Base-by-base conservation (phyloP, 92 coral and sea anemone species). In the Desmophyllum pertusum region DNA sequence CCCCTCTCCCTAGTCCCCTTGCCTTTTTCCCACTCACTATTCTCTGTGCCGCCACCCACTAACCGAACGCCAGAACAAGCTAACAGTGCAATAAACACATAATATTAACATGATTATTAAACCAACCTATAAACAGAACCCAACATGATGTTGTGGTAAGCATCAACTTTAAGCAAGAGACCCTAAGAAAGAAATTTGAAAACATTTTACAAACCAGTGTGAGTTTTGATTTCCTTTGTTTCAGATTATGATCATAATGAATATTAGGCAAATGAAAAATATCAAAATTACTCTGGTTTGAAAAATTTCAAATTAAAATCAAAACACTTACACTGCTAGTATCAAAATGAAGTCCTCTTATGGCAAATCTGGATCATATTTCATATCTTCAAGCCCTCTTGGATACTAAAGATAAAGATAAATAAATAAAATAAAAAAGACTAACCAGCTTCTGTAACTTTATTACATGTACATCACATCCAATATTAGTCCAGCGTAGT, bases 261-360 rank as follows among this genome's bases (percentile, higher is more conserved):
- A 33, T 45, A 45, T 6, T 45, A 45, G 51, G 55, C 55, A 33
- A 66, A 66, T 30, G 74, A 11, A 4, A 37, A 69, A 29, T 25
- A 46, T 9, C 52, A 9, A 9, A 46, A 46, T 46, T 8, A 15
- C 10, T 46, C 52, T 46, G 52, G 52, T 46, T 46, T 9, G 15
- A 15, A 46, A 46, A 46, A 9, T 46, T 15, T 46, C 15, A 8
- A 46, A 3, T 6, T 37, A 14, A 18, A 17, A 15, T 69, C n/a
- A n/a, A n/a, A 38, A 46, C 29, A 87, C 94, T 88, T 79, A 95
- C 98, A 87, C 89, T 90, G 46, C 89, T 92, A 50, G 97, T 96
- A 75, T 96, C 98, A 86, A 91, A 90, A 77, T 96, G 98, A 37
- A 96, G 90, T 45, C 98, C 98, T 88, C 98, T 86, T 53, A 94